phyloP scores from a whole-genome alignment of 2,888 invertebrate species.

The Psylliodes chrysocephalus region DNA sequence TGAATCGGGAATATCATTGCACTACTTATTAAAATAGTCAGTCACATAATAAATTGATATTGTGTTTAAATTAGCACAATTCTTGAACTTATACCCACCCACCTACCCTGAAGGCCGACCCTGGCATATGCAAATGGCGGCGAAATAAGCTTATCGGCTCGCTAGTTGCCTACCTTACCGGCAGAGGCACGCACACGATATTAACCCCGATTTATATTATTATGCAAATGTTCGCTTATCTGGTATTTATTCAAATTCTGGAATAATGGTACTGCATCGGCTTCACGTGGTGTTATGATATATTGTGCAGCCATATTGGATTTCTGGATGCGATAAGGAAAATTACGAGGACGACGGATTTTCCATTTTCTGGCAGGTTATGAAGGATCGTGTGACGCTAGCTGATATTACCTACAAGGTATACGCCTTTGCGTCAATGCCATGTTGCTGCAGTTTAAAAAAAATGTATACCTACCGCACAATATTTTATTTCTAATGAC shows the following conservation, averaged over 20 bases:
- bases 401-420: too few species aligned
- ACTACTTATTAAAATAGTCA: too few species aligned
- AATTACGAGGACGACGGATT: constrained; percentile 34
- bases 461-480: too few species aligned
- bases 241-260: constrained; percentile 63
- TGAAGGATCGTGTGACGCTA: constrained; percentile 19
- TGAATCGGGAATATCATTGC: too few species aligned
- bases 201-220: constrained; percentile 66
- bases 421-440: constrained; percentile 30
- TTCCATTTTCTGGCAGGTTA: constrained; percentile 30
- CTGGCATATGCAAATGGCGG: constrained; percentile 56
- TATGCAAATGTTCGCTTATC: constrained; percentile 64
- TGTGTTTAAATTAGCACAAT: too few species aligned
- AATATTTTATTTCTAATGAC: too few species aligned
- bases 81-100: too few species aligned
- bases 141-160: constrained; percentile 61
- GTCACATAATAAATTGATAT: too few species aligned
- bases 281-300: constrained; percentile 62
- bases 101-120: too few species aligned
- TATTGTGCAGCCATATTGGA: constrained; percentile 63
- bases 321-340: constrained; percentile 60
- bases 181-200: constrained; percentile 64
- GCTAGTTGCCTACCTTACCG: constrained; percentile 60
- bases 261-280: constrained; percentile 63
- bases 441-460: too few species aligned